Percentiles rank a stretch among this genome's conserved stretches.
phyloP scores from a whole-genome alignment of 2,888 invertebrate genomes.

The Agrotis segetum region DNA sequence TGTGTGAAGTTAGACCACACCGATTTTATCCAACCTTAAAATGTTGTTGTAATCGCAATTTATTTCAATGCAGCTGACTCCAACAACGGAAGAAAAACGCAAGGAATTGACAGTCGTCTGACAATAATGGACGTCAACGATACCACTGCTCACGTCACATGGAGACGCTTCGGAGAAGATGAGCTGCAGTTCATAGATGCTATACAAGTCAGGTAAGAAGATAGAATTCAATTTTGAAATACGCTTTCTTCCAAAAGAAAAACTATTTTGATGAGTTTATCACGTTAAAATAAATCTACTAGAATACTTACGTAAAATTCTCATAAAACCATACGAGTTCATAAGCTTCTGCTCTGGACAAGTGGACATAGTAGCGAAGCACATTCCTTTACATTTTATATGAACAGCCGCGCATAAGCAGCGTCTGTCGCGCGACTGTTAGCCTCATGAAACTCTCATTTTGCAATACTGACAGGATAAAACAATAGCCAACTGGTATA shows the following conservation, averaged over 20 bases:
- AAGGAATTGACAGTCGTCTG: constrained; percentile 93
- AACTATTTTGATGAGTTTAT: neutral
- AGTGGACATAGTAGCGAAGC: no score
- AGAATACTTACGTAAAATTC: no score
- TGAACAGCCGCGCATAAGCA: no score
- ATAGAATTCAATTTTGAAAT: neutral
- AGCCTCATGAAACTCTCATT: neutral
- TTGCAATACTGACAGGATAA: neutral
- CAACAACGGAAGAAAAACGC: constrained; percentile 83
- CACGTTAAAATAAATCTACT: no score
- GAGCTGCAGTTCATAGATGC: constrained; percentile 97
- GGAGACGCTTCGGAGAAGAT: constrained; percentile 95
- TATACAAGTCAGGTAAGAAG: constrained; percentile 93
- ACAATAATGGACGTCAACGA: constrained; percentile 94
- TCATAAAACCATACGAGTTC: no score
- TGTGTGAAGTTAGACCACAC: no score
- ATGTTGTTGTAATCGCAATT: no score
- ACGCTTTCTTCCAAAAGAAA: neutral
- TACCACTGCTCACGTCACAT: constrained; percentile 94
- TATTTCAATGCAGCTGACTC: constrained; percentile 14
- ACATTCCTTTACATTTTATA: no score
- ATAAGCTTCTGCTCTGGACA: neutral
- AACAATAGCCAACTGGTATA: neutral
- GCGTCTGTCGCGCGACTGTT: no score
- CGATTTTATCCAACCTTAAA: no score